Evolutionary conservation across 2,888 invertebrate genomes (phyloP).

Genomic region (Elegia similella): DNA sequence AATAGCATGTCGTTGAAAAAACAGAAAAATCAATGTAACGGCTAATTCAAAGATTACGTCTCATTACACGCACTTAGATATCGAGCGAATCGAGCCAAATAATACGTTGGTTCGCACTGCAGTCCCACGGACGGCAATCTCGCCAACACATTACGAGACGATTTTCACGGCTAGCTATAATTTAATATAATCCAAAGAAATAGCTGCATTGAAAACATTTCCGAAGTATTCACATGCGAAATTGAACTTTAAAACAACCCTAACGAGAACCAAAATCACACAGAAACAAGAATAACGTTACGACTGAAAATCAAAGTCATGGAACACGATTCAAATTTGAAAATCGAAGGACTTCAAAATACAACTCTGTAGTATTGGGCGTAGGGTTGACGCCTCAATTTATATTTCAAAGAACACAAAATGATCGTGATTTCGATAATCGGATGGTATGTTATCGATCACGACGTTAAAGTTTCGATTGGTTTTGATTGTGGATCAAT

Average conservation of each 20-base stretch:
- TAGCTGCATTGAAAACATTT: slow-evolving; percentile 64
- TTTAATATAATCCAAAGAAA: slow-evolving; percentile 82
- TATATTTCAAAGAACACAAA: slow-evolving; percentile 44
- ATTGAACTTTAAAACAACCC: slow-evolving; percentile 32
- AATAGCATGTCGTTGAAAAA: slow-evolving; percentile 41
- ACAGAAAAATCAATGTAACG: slow-evolving; percentile 64
- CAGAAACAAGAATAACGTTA: slow-evolving; percentile 23
- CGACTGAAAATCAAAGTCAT: slow-evolving; percentile 30
- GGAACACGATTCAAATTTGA: slow-evolving; percentile 46
- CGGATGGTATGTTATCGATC: slow-evolving; percentile 76
- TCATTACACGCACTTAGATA: slow-evolving; percentile 69
- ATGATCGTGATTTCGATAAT: slow-evolving; percentile 78
- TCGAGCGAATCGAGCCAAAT: slow-evolving; percentile 63
- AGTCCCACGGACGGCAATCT: slow-evolving; percentile 75
- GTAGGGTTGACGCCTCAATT: slow-evolving; percentile 29
- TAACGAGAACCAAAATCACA: slow-evolving; percentile 30
- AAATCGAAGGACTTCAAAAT: slow-evolving; percentile 28
- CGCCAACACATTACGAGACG: slow-evolving; percentile 76
- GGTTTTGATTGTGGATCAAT: slow-evolving; percentile 75
- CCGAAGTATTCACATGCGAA: slow-evolving; percentile 36
- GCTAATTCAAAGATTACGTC: slow-evolving; percentile 74
- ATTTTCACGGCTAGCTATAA: slow-evolving; percentile 81
- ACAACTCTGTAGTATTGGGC: slow-evolving; percentile 33
- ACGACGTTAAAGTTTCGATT: slow-evolving; percentile 75
- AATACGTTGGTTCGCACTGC: slow-evolving; percentile 53